These are phyloP conservation scores for Lepidocolaptes lacrymiger DNA, from an alignment of 2,797 vertebrate genomes.

Conservation along the genomic window DNA sequence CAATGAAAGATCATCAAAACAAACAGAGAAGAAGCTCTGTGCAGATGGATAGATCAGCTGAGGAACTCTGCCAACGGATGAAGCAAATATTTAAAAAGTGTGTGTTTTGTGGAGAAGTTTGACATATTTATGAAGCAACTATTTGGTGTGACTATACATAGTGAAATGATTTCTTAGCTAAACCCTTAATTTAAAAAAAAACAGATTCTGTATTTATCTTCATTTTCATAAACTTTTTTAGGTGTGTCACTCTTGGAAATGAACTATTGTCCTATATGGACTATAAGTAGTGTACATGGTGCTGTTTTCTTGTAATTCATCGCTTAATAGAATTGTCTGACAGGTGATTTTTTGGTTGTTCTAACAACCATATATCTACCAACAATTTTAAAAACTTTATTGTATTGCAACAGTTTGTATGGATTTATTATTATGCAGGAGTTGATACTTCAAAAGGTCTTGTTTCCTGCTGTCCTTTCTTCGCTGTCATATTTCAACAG, in stretches of 20 bases:
- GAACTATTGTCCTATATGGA: background rate
- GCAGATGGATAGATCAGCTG: background rate
- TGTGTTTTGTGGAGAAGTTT: background rate
- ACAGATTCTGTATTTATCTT: background rate
- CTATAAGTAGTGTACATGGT: rapidly evolving
- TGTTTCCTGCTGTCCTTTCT: background rate
- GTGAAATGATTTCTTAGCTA: background rate
- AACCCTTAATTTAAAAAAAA: background rate
- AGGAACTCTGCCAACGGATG: background rate
- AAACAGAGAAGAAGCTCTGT: background rate
- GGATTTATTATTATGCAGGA: background rate
- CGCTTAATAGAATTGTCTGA: background rate
- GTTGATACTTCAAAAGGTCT: background rate
- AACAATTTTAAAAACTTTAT: rapidly evolving
- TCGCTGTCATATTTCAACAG: background rate
- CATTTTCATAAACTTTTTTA: background rate
- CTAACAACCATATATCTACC: background rate
- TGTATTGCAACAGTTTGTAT: background rate
- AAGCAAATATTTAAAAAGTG: background rate
- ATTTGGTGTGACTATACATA: background rate
- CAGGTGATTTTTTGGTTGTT: background rate
- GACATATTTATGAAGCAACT: background rate
- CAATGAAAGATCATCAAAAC: background rate
- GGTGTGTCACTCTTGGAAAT: background rate
- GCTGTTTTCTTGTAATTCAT: background rate